Base-by-base conservation (phyloP, 2,113 vertebrate species). In the Oophaga pumilio region DNA sequence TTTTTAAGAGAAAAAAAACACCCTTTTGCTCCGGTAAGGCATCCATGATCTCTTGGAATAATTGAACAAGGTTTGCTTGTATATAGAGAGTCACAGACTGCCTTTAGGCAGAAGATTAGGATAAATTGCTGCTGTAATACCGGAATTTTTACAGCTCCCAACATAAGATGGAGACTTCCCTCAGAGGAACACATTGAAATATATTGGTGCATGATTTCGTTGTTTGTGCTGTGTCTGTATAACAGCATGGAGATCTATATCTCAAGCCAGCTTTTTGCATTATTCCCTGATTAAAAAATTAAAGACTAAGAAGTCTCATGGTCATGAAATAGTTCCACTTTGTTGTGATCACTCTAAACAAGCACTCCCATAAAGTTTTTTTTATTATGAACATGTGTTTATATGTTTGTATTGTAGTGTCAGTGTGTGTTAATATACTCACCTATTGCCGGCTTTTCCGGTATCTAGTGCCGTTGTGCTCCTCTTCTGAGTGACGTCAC, bases 191-290 rank as follows among this genome's bases (percentile, higher is more conserved):
- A 56, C 82, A 69, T 24, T 12, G n/a, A 50, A 52, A 84, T 84
- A 18, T 77, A 77, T 52, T 85, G 73, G 74, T 53, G 74, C 73
- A 77, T 78, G 85, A 15, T 77, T 66, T 86, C 14, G 68, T 26
- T 8, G 9, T 78, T 50, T 59, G 14, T 49, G 52, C 53, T 86
- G 18, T 74, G 57, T 50, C 26, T 76, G 9, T 33, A 33, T 6
- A 56, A 68, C 15, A 28, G 49, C 74, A 86, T 86, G 85, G 57
- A 49, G 60, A 59, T 77, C 10, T 86, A 22, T 26, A 43, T 53
- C 12, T 86, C 33, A 86, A 78, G 17, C 43, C 73, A 57, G 26
- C 22, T 5, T 64, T 66, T 6, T 49, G 22, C 43, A 8, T 28
- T 20, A 6, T 18, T 9, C 22, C 20, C 17, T 4, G 8, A 59